Conservation (phyloP, 2,113 vertebrate genomes). For the Zingel zingel region DNA sequence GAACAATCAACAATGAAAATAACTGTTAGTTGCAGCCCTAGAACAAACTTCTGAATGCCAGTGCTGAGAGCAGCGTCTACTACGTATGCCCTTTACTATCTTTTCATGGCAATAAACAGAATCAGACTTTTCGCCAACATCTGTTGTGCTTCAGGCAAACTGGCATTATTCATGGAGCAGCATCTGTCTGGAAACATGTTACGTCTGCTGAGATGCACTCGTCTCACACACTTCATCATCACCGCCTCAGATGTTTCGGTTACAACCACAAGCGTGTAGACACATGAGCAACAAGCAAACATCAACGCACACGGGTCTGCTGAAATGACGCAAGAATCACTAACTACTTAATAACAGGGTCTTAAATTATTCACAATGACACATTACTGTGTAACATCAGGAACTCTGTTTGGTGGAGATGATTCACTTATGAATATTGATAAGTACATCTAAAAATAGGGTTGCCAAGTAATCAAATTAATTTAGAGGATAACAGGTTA, state of each 20-base stretch:
- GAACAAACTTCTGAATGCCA: background rate
- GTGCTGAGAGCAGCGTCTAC: background rate
- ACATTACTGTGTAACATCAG: background rate
- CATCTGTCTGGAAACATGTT: conserved; percentile 6
- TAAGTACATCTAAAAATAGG: background rate
- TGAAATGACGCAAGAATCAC: background rate
- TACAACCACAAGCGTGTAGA: conserved; percentile 12
- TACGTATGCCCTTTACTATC: background rate
- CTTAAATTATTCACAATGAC: conserved; percentile 4
- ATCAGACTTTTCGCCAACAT: background rate
- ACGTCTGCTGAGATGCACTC: background rate
- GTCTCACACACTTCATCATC: background rate
- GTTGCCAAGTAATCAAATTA: background rate
- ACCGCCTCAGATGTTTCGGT: background rate
- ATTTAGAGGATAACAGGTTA: background rate
- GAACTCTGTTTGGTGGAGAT: background rate
- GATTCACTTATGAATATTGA: background rate
- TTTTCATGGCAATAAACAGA: background rate
- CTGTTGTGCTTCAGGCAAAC: conserved; percentile 37
- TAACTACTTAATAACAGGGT: background rate
- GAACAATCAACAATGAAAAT: too few species aligned
- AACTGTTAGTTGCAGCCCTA: too few species aligned
- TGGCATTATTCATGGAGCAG: conserved; percentile 23
- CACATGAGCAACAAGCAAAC: background rate
- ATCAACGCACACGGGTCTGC: background rate